Base-by-base conservation (phyloP, 1,140 invertebrate species). In the Diachasmimorpha longicaudata region DNA sequence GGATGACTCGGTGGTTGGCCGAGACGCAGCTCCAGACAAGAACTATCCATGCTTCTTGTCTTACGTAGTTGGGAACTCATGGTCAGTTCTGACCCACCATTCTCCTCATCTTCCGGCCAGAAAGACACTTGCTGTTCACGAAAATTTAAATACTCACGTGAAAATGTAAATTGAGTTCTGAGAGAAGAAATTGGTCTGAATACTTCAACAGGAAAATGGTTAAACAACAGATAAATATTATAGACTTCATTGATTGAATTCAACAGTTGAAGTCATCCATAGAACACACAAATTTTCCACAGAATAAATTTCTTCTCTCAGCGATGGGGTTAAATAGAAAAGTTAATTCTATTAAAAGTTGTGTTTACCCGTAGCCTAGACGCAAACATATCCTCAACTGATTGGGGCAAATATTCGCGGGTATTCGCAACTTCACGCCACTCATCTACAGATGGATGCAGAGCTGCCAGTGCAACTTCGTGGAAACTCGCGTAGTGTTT, bases 401-500 rank as follows among this genome's bases (percentile, higher is more conserved):
- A 91, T 81, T 95, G 93, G 11, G 95, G 95, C 52, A 97, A 90
- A 83, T 92, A 93, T 89, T 97, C 96, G 80, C 96, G 90, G 46
- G 95, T 95, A 81, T 94, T 92, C 19, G 95, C 95, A 42, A 96
- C 93, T 85, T 96, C 95, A 79, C 94, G 93, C 96, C 96, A 97
- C 86, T 95, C 94, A 82, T 97, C 95, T 70, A 97, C 90, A 80
- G 95, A 94, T 78, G 92, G 92, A 87, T 95, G 93, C 84, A 96
- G 93, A 52, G 94, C 91, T 16, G 92, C 91, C 46, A 93, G 91
- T 71, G 95, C 95, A 75, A 94, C 93, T 77, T 91, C 91, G 87
- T 98, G 95, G 89, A 96, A 96, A 74, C 94, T 95, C 77, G 96
- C 91, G 91, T 96, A 96, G 87, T 98, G 95, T 86, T 96, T 96